Conservation (phyloP, 2,888 invertebrate species). For the Hydrotaea cyrtoneurina region DNA sequence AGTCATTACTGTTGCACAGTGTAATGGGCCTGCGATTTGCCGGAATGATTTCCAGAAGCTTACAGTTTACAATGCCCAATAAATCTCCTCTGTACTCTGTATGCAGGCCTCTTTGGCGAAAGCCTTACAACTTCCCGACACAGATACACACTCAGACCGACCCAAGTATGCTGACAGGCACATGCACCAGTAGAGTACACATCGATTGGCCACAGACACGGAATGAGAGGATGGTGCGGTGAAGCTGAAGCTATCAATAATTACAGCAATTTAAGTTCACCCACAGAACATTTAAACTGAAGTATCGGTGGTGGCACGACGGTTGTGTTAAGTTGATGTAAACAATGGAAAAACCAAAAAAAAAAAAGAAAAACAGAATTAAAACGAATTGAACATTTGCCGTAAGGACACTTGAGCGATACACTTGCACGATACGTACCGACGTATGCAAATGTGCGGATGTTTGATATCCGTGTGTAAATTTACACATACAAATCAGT, state of each 20-base stretch:
- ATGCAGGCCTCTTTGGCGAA: too few species aligned
- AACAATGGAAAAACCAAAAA: too few species aligned
- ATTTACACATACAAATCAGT: slow-evolving; percentile 5
- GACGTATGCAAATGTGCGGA: slow-evolving; percentile 21
- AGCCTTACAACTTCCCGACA: too few species aligned
- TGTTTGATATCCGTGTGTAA: slow-evolving; percentile 14
- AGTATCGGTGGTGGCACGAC: slow-evolving; percentile 29
- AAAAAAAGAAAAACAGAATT: background rate
- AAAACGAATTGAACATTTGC: slow-evolving; percentile 22
- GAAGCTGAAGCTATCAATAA: slow-evolving; percentile 30
- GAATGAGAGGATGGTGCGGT: background rate
- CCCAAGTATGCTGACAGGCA: too few species aligned
- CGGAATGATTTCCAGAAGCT: too few species aligned
- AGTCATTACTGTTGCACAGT: too few species aligned
- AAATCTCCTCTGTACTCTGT: too few species aligned
- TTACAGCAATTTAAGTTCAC: slow-evolving; percentile 47
- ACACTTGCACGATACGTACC: slow-evolving; percentile 3
- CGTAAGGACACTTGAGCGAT: slow-evolving; percentile 50
- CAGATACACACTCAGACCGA: too few species aligned
- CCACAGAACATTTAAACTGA: slow-evolving; percentile 49
- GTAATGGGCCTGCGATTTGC: too few species aligned
- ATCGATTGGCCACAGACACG: background rate
- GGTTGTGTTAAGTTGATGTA: slow-evolving; percentile 20
- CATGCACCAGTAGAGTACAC: background rate
- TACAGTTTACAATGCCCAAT: too few species aligned